Conservation (phyloP, 2,113 vertebrate genomes). For the Heptranchias perlo region DNA sequence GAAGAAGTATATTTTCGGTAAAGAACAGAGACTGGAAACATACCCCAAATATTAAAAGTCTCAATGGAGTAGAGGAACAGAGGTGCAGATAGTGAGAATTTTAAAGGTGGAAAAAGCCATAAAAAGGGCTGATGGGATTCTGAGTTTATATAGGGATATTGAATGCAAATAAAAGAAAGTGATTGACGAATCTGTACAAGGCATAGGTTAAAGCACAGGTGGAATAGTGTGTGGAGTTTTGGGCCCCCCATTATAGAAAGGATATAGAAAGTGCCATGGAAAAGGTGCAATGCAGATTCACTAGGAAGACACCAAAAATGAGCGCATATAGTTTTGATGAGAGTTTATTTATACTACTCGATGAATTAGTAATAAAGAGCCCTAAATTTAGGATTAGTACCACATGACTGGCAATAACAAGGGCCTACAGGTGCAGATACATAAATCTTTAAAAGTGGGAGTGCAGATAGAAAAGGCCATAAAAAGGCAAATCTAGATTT, state of each 20-base stretch:
- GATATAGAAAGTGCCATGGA: not conserved
- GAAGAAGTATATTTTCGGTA: not conserved
- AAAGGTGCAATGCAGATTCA: not conserved
- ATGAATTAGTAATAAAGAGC: not conserved
- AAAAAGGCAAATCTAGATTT: no score
- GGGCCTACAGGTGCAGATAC: not conserved
- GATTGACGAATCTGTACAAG: not conserved
- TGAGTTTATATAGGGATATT: not conserved
- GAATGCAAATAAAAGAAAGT: no score
- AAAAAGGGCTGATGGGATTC: not conserved
- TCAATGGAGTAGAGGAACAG: not conserved
- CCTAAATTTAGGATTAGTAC: not conserved
- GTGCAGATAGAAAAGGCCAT: not conserved
- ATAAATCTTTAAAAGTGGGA: not conserved
- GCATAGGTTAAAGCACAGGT: not conserved
- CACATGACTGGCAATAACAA: not conserved
- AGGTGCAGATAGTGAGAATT: not conserved
- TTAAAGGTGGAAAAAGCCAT: not conserved
- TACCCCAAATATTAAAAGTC: not conserved
- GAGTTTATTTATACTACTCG: not conserved
- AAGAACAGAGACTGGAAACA: not conserved
- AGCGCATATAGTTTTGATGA: not conserved
- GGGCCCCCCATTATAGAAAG: not conserved
- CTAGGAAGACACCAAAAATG: not conserved
- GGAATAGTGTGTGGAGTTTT: no score